Conservation (phyloP, 2,888 invertebrate genomes). For the Zelleria hepariella region DNA sequence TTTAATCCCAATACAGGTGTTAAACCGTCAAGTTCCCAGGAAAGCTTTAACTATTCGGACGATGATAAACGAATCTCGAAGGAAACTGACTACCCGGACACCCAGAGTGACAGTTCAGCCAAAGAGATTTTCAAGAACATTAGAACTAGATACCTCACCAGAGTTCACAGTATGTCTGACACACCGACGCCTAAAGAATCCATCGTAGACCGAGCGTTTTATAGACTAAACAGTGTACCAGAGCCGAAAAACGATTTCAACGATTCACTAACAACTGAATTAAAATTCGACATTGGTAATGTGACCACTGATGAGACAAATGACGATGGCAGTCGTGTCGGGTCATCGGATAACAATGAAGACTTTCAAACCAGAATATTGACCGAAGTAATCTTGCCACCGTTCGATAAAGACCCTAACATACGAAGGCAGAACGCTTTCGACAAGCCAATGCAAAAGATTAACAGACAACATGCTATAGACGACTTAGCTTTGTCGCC, state of each 20-base stretch:
- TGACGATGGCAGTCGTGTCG: constrained; percentile 31
- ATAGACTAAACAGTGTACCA: constrained; percentile 28
- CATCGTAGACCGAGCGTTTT: constrained; percentile 53
- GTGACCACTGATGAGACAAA: constrained; percentile 53
- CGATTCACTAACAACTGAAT: constrained; percentile 16
- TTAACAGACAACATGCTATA: constrained; percentile 3
- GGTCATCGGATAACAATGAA: constrained; percentile 19
- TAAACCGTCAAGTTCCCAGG: constrained; percentile 54
- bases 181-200: constrained; percentile 29
- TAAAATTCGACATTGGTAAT: constrained; percentile 40
- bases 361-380: constrained; percentile 18
- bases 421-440: neutral
- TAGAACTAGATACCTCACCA: constrained; percentile 52
- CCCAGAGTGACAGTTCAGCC: constrained; percentile 42
- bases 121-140: constrained; percentile 58
- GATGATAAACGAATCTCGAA: constrained; percentile 35
- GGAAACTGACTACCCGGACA: constrained; percentile 38
- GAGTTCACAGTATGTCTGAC: constrained; percentile 55
- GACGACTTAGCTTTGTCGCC: neutral
- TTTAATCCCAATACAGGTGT: constrained; percentile 56
- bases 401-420: neutral
- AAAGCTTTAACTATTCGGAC: constrained; percentile 44
- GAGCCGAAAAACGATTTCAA: constrained; percentile 21
- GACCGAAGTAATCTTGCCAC: constrained; percentile 27
- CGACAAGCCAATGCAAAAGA: neutral